Conservation (phyloP, 2,888 invertebrate species). For the Oxytorus armatus region DNA sequence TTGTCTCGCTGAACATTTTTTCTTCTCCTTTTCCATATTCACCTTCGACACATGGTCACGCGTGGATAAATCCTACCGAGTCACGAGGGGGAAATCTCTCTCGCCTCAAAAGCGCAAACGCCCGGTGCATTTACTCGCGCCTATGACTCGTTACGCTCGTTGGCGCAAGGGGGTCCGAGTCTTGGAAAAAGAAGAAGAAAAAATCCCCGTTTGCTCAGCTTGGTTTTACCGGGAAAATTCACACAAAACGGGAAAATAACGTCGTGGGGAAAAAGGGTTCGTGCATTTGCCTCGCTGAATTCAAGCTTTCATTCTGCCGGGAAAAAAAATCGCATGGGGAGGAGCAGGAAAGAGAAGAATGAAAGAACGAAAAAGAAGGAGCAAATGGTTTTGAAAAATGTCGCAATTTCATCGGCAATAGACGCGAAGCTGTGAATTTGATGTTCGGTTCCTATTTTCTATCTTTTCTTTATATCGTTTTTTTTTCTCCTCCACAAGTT, state of each 20-base stretch:
- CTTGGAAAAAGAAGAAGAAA: slow-evolving; percentile 36
- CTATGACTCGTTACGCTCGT: slow-evolving; percentile 49
- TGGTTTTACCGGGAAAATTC: slow-evolving; percentile 49
- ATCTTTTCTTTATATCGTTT: neutral
- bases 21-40: slow-evolving; percentile 24
- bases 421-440: neutral
- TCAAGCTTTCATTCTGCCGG: slow-evolving; percentile 28
- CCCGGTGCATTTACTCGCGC: slow-evolving; percentile 36
- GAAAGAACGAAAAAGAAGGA: neutral
- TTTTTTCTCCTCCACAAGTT: slow-evolving; percentile 3
- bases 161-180: slow-evolving; percentile 25
- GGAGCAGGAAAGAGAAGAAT: neutral
- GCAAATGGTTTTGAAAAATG: neutral
- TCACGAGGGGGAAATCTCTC: slow-evolving; percentile 24
- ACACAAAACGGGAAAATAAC: slow-evolving; percentile 42
- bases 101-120: slow-evolving; percentile 37
- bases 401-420: neutral
- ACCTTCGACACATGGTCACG: slow-evolving; percentile 24
- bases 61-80: slow-evolving; percentile 50
- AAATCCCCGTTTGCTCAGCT: slow-evolving; percentile 10
- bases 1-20: slow-evolving; percentile 29
- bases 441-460: neutral
- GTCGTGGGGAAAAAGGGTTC: slow-evolving; percentile 22
- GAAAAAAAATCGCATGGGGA: slow-evolving; percentile 15
- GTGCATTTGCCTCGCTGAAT: slow-evolving; percentile 47